Percentiles rank a stretch among this genome's conserved stretches.
Conservation (phyloP, 2,113 vertebrate species). For the Zootoca vivipara region DNA sequence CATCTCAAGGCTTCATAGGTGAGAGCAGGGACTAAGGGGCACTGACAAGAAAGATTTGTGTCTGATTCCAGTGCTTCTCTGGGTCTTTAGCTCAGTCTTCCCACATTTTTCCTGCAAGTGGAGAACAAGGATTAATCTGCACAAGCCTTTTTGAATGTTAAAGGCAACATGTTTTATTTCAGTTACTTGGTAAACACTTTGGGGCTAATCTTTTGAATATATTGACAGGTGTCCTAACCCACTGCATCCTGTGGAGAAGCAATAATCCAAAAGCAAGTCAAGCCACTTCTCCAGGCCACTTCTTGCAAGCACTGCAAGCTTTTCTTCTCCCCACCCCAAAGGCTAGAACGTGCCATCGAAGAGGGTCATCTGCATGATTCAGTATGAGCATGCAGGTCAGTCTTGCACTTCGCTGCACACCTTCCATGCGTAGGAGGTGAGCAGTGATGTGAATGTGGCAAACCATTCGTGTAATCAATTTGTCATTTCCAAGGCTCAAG, state of each 20-base stretch:
- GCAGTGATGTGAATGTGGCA: background rate
- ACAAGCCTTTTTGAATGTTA: background rate
- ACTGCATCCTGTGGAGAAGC: background rate
- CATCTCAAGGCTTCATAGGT: background rate
- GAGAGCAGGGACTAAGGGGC: background rate
- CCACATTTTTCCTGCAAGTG: background rate
- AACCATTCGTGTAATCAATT: background rate
- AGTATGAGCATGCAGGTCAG: background rate
- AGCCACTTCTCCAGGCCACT: background rate
- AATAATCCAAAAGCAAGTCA: background rate
- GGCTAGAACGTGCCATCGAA: too few relatives aligned
- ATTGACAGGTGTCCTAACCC: background rate
- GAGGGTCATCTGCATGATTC: background rate
- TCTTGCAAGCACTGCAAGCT: background rate
- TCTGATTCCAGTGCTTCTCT: background rate
- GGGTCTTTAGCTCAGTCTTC: background rate
- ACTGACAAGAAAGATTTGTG: background rate
- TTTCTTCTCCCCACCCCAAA: background rate
- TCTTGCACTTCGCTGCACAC: background rate
- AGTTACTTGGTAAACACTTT: background rate
- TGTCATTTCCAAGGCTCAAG: too few relatives aligned
- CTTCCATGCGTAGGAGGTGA: background rate
- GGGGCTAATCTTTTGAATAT: background rate
- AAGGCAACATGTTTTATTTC: background rate
- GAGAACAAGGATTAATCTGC: background rate